These are phyloP conservation scores for Ceyx cyanopectus DNA, from an alignment of 2,113 vertebrate species.

Conservation along the genomic window DNA sequence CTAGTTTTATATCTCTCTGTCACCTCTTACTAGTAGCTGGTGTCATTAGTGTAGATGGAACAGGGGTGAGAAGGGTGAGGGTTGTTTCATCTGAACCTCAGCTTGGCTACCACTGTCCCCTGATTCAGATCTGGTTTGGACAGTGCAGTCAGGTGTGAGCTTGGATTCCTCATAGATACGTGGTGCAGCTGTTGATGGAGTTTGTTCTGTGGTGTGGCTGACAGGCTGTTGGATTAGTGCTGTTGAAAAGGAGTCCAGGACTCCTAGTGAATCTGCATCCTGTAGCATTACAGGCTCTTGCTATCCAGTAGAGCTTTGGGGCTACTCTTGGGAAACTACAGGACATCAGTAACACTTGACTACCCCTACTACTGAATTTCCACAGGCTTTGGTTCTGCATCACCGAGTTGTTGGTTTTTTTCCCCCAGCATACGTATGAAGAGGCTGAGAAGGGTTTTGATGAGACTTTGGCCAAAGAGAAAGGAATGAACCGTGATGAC, in stretches of 20 bases:
- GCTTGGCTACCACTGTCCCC: background rate
- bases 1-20: background rate
- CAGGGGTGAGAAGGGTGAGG: background rate
- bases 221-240: background rate
- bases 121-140: background rate
- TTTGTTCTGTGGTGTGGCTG: background rate
- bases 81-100: background rate
- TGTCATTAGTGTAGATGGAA: background rate
- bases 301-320: background rate
- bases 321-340: background rate
- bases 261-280: background rate
- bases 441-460: slow-evolving; percentile 98
- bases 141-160: background rate
- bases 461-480: slow-evolving; percentile 95
- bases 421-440: slow-evolving; percentile 91
- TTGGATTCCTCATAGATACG: background rate
- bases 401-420: background rate
- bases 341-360: background rate
- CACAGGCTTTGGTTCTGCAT: background rate
- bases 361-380: background rate
- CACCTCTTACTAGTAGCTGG: background rate
- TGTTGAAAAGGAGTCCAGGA: background rate
- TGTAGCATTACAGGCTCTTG: background rate
- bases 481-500: slow-evolving; percentile 98
- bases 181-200: background rate